Evolutionary conservation across 1,140 invertebrate species (phyloP).

Genomic region (Medauroidea extradentata): DNA sequence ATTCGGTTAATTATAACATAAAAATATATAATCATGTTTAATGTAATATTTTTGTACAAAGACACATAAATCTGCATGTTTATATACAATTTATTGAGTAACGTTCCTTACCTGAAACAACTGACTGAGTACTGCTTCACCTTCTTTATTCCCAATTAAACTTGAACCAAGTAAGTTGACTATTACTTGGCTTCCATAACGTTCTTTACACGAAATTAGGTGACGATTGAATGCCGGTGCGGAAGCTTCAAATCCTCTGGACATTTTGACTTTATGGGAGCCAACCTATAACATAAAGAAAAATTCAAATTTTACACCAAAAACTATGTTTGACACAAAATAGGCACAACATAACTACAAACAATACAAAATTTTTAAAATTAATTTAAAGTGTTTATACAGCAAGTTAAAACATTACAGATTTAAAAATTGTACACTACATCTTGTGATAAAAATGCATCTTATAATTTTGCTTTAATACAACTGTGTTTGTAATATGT

Average conservation of each 20-base stretch:
- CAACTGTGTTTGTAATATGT: too few relatives aligned
- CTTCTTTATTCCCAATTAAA: slow-evolving; percentile 89
- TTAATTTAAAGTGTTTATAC: too few relatives aligned
- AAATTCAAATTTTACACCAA: too few relatives aligned
- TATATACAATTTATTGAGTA: neutral
- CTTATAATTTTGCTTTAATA: too few relatives aligned
- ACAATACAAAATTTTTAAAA: too few relatives aligned
- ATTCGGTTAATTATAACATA: neutral
- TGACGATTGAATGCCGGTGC: slow-evolving; percentile 90
- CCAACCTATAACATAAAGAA: slow-evolving; percentile 63
- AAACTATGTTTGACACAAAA: too few relatives aligned
- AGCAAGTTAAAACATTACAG: too few relatives aligned
- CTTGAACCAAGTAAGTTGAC: slow-evolving; percentile 90
- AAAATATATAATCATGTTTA: neutral
- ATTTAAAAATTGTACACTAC: too few relatives aligned
- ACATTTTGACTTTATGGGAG: slow-evolving; percentile 97
- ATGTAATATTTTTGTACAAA: neutral
- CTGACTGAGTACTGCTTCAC: slow-evolving; percentile 92
- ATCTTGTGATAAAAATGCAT: too few relatives aligned
- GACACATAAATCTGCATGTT: neutral
- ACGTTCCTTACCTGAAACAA: slow-evolving; percentile 67
- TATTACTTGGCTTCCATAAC: slow-evolving; percentile 88
- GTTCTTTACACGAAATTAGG: slow-evolving; percentile 76
- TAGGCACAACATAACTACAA: too few relatives aligned
- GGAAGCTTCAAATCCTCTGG: slow-evolving; percentile 88